Evolutionary conservation across 2,797 vertebrate species (phyloP), one percentile per base, ranked within the genome.

Genomic region (Epinephelus coioides): DNA sequence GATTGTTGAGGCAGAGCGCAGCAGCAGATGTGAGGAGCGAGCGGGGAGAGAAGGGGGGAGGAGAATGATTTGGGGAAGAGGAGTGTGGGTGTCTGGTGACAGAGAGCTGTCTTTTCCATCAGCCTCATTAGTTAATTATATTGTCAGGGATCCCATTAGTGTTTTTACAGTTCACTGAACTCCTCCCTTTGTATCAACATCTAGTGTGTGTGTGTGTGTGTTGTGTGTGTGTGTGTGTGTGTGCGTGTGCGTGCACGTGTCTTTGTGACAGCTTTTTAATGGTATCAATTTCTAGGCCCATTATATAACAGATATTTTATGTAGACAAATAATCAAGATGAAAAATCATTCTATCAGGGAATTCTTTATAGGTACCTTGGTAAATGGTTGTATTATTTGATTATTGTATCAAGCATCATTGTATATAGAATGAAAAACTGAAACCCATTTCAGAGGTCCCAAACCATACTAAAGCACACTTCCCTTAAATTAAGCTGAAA

Each of bases 131-230:
- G 83, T 88, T 89, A 88, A 93, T 92, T 89, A 91, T 86, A 87
- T 90, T 86, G 89, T 92, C 88, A 83, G 84, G 53, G 79, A 91
- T 92, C 90, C 83, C 90, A 92, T 93, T 92, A 92, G 83, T 69
- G 83, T 63, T 89, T 89, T 89, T 76, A 84, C 82, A 89, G 61
- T 86, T 90, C 88, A 88, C 81, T 90, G 86, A 90, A 84, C 84
- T 86, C 53, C 85, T 90, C 81, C 68, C 66, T 86, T 87, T 89
- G 76, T 83, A 88, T 88, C 81, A 88, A 43, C 78, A 74, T 89
- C 81, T 69, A n/a, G 4, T 50, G 44, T 72, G 69, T 77, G 57
- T 66, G 56, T 46, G 50, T 62, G 63, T 57, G 51, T 73, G 54
- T 66, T 63, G 55, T 69, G 65, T 54, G 68, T 81, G 50, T 59